Evolutionary conservation across 2,888 invertebrate species (phyloP).

Genomic region (Eudemis profundana): DNA sequence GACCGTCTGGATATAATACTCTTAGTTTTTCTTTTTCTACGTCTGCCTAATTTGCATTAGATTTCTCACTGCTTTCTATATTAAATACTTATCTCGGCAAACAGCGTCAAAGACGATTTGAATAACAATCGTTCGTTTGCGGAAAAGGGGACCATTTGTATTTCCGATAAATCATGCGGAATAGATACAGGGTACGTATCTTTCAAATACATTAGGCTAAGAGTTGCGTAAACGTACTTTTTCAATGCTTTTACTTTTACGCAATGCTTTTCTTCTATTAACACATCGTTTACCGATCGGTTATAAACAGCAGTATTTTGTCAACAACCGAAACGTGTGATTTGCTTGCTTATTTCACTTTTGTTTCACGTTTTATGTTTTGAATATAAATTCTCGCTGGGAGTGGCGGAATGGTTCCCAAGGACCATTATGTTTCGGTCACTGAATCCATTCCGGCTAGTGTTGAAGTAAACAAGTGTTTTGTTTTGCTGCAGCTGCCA

Average conservation of each 20-base stretch:
- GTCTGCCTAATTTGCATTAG: conserved; percentile 23
- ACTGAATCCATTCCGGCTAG: conserved; percentile 18
- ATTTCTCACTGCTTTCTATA: conserved; percentile 16
- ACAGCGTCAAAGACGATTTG: conserved; percentile 20
- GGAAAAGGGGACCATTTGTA: conserved; percentile 29
- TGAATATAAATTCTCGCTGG: conserved; percentile 18
- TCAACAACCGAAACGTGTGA: conserved; percentile 7
- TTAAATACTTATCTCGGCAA: conserved; percentile 23
- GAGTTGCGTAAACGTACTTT: conserved; percentile 1
- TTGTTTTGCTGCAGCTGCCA: conserved; percentile 28
- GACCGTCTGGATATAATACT: conserved; percentile 24
- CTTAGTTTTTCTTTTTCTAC: conserved; percentile 12
- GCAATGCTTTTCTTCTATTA: not conserved
- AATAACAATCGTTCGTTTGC: conserved; percentile 47
- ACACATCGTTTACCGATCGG: conserved; percentile 1
- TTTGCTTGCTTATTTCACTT: conserved; percentile 9
- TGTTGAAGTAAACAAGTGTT: conserved; percentile 34
- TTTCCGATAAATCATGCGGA: conserved; percentile 31
- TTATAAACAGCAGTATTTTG: conserved; percentile 7
- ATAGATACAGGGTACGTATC: conserved; percentile 19
- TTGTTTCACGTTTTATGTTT: conserved; percentile 18
- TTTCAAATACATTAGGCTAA: conserved; percentile 21
- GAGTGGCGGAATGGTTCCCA: conserved; percentile 7
- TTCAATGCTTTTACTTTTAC: not conserved
- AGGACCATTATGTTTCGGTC: conserved; percentile 35